Conservation (phyloP, 35 echinoderm and acorn worm genomes). For the Lytechinus pictus region DNA sequence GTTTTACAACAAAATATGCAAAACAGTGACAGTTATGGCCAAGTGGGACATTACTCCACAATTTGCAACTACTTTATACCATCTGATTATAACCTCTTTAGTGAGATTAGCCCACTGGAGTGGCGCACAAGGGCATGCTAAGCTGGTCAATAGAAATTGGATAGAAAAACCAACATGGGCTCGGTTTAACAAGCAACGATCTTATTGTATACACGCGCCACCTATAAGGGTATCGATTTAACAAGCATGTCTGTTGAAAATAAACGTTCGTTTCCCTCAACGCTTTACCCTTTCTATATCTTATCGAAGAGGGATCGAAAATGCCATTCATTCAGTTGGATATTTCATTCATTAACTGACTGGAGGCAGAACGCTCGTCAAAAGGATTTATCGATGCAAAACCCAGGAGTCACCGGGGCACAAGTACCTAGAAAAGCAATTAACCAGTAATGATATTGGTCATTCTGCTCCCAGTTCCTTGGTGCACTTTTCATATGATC, state of each 20-base stretch:
- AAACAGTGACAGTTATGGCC: background rate
- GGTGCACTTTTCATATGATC: background rate
- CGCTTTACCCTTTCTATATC: background rate
- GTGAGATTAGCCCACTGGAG: background rate
- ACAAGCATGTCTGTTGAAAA: background rate
- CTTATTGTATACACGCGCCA: background rate
- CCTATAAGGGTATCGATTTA: slow-evolving; percentile 44
- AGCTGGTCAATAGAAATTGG: background rate
- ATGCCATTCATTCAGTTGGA: background rate
- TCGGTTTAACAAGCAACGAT: slow-evolving; percentile 10
- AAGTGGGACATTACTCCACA: background rate
- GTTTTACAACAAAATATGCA: background rate
- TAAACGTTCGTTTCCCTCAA: slow-evolving; percentile 14
- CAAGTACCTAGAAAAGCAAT: background rate
- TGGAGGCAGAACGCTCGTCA: background rate
- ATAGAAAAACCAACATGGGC: background rate
- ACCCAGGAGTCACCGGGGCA: background rate
- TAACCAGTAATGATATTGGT: background rate
- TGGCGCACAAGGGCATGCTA: background rate
- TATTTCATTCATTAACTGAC: background rate
- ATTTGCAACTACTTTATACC: background rate
- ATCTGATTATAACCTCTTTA: background rate
- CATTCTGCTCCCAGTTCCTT: background rate
- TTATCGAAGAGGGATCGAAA: slow-evolving; percentile 9
- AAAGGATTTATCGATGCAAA: slow-evolving; percentile 24